phyloP scores from a whole-genome alignment of 2,797 vertebrate species.

The Sebastes ruberrimus region DNA sequence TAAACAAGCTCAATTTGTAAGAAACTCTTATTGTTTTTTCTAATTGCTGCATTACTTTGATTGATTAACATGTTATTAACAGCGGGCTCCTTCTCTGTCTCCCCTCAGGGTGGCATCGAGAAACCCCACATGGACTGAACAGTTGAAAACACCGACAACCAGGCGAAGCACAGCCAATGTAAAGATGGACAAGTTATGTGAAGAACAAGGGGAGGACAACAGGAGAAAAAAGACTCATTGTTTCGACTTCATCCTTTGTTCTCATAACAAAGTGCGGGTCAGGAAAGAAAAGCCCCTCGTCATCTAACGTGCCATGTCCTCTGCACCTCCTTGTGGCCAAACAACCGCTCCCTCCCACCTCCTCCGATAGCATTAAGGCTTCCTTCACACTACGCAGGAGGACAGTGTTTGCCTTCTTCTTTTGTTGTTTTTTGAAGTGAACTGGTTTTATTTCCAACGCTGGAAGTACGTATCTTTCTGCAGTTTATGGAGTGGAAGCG shows the following conservation, averaged over 20 bases:
- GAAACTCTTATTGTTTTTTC: not conserved
- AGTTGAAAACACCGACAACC: constrained; percentile 7
- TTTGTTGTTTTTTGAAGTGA: constrained; percentile 45
- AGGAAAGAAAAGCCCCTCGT: constrained; percentile 41
- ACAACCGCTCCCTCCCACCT: constrained; percentile 33
- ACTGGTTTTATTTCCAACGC: constrained; percentile 37
- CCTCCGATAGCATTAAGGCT: constrained; percentile 46
- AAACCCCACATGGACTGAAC: constrained; percentile 93
- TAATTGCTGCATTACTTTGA: not conserved
- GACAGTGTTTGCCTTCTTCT: constrained; percentile 42
- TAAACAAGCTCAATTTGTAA: not conserved
- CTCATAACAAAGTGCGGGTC: constrained; percentile 48
- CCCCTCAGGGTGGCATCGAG: constrained; percentile 86
- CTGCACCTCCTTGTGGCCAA: constrained; percentile 70
- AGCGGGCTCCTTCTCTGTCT: not conserved
- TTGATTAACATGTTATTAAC: constrained; percentile 21
- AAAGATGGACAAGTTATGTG: constrained; percentile 37
- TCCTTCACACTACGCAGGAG: constrained; percentile 32
- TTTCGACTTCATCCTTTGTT: constrained; percentile 57
- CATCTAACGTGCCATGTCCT: constrained; percentile 74
- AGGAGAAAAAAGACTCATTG: constrained; percentile 52
- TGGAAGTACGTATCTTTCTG: constrained; percentile 28
- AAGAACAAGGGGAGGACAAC: constrained; percentile 25
- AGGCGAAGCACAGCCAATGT: constrained; percentile 15
- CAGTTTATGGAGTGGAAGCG: constrained; percentile 16